Evolutionary conservation across 2,113 vertebrate genomes (phyloP).

Genomic region (Limnothrissa miodon): DNA sequence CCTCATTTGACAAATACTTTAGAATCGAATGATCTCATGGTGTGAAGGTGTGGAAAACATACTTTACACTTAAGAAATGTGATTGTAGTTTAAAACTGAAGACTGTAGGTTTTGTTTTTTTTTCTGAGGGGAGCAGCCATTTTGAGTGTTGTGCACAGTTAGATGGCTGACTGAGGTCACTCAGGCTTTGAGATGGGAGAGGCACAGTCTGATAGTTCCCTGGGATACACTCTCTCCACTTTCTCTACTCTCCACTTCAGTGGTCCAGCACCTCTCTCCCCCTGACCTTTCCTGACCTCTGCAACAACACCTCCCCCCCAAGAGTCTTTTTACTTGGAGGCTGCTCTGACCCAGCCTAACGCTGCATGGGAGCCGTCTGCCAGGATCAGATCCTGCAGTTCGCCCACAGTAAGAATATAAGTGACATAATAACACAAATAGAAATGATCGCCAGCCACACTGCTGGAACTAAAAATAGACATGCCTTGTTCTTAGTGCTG

Average conservation of each 20-base stretch:
- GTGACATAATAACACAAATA: constrained; percentile 8
- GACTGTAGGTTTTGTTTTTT: background rate
- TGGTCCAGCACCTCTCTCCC: background rate
- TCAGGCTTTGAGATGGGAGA: background rate
- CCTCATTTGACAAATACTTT: background rate
- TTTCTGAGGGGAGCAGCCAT: background rate
- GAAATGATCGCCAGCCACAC: background rate
- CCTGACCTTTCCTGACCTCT: background rate
- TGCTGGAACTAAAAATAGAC: background rate
- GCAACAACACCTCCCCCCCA: background rate
- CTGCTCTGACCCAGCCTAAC: background rate
- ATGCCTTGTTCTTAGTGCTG: background rate
- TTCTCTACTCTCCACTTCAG: background rate
- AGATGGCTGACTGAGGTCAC: background rate
- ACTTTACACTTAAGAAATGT: background rate
- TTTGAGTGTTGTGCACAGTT: background rate
- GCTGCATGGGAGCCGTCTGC: background rate
- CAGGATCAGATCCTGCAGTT: background rate
- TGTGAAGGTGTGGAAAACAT: background rate
- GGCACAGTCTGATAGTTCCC: background rate
- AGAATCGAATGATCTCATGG: background rate
- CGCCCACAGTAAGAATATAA: background rate
- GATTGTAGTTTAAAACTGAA: background rate
- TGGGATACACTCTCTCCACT: background rate
- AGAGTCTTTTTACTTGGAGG: background rate